Percentiles rank a stretch among this genome's conserved stretches.
Evolutionary conservation across 2,113 vertebrate genomes (phyloP).

Genomic region (Apodemus speciosus): DNA sequence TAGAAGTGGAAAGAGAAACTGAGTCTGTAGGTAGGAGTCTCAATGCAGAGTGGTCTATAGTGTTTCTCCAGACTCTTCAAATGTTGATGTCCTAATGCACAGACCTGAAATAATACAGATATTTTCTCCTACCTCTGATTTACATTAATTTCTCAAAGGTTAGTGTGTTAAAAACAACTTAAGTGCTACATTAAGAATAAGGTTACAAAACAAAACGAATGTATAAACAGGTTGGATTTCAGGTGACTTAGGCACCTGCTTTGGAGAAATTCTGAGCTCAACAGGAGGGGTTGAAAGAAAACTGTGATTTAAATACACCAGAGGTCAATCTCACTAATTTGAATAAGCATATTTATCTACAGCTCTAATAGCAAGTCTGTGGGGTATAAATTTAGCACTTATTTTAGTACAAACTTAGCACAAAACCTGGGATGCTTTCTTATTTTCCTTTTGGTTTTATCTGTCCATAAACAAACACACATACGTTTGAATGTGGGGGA

Average conservation of each 20-base stretch:
- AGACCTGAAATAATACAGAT: neutral
- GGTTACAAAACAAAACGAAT: conserved; percentile 8
- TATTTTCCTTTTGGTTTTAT: conserved; percentile 69
- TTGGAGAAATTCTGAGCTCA: neutral
- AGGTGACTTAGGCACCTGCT: neutral
- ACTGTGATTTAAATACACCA: neutral
- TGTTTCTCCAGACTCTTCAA: neutral
- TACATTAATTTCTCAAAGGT: neutral
- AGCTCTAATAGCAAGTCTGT: neutral
- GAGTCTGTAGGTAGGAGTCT: neutral
- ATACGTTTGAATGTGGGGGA: conserved; percentile 61
- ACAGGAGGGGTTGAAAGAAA: neutral
- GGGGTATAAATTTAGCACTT: conserved; percentile 17
- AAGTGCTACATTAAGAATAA: conserved; percentile 2
- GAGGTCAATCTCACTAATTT: neutral
- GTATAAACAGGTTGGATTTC: conserved; percentile 19
- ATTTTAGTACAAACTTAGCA: conserved; percentile 57
- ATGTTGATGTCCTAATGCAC: neutral
- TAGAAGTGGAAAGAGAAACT: neutral
- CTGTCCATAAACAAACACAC: conserved; percentile 71
- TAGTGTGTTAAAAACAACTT: neutral
- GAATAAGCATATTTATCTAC: neutral
- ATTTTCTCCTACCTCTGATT: neutral
- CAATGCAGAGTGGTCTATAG: neutral
- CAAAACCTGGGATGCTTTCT: conserved; percentile 65